These are phyloP conservation scores for Chaenocephalus aceratus DNA, from an alignment of 2,113 vertebrate species.

Conservation along the genomic window DNA sequence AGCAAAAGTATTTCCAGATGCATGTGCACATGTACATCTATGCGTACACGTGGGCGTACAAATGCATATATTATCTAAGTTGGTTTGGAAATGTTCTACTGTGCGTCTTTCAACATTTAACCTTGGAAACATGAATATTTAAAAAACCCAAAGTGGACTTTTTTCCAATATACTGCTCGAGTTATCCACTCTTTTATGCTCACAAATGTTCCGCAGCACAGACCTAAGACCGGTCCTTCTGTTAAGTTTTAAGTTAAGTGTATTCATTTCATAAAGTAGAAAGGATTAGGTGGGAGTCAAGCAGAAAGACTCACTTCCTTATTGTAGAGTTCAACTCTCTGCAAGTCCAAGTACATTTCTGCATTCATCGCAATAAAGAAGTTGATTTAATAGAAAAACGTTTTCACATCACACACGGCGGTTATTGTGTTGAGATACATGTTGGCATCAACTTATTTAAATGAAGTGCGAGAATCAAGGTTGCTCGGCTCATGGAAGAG, in stretches of 20 bases:
- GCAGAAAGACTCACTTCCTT: background rate
- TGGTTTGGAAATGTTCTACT: background rate
- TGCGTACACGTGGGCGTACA: slow-evolving; percentile 39
- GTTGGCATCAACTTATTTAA: slow-evolving; percentile 5
- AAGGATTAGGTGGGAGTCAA: background rate
- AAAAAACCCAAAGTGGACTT: background rate
- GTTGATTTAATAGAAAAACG: slow-evolving; percentile 15
- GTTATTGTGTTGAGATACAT: slow-evolving; percentile 20
- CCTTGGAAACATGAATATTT: slow-evolving; percentile 48
- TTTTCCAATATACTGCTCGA: background rate
- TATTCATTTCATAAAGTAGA: background rate
- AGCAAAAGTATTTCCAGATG: background rate
- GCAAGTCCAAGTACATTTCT: background rate
- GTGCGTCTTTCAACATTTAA: slow-evolving; percentile 38
- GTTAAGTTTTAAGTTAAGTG: slow-evolving; percentile 3
- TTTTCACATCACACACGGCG: slow-evolving; percentile 1
- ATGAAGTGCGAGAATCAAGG: slow-evolving; percentile 12
- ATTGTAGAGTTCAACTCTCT: slow-evolving; percentile 6
- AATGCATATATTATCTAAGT: background rate
- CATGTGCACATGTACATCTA: background rate
- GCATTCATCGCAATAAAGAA: slow-evolving; percentile 32
- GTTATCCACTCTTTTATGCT: slow-evolving; percentile 12
- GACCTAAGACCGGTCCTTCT: slow-evolving; percentile 33
- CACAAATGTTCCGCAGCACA: background rate
- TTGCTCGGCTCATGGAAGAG: slow-evolving; percentile 39